phyloP scores from a whole-genome alignment of 2,888 invertebrate species.

The Philonicus albiceps region DNA sequence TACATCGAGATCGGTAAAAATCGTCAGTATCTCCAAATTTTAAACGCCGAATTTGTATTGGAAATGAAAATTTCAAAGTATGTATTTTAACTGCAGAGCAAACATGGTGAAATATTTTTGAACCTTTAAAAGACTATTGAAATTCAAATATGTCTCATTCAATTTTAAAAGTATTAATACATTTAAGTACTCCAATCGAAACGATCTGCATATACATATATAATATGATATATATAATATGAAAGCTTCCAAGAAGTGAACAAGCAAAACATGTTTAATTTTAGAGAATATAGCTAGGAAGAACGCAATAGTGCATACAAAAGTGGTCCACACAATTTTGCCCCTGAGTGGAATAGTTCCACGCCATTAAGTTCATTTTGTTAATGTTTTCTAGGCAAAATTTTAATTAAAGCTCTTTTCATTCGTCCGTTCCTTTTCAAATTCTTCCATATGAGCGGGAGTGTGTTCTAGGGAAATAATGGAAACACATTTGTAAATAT shows the following conservation, averaged over 20 bases:
- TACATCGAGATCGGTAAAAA: too few species aligned
- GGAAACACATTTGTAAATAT: background rate
- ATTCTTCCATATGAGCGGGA: background rate
- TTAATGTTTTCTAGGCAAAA: constrained; percentile 17
- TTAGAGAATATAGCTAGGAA: background rate
- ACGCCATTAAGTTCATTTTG: background rate
- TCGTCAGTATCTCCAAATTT: too few species aligned
- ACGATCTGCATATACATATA: background rate
- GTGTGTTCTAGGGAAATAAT: background rate
- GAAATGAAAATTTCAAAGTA: too few species aligned
- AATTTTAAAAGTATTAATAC: background rate
- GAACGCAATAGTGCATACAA: background rate
- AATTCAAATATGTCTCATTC: background rate
- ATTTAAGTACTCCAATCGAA: background rate
- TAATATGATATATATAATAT: background rate
- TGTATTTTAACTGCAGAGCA: background rate
- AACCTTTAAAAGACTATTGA: background rate
- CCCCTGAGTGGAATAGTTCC: background rate
- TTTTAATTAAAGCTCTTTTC: constrained; percentile 29
- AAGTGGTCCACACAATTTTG: background rate
- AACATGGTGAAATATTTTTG: background rate
- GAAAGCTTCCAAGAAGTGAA: background rate
- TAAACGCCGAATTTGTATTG: too few species aligned
- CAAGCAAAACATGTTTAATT: background rate
- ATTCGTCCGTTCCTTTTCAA: background rate